phyloP scores from a whole-genome alignment of 2,113 vertebrate genomes.

The Sturnus vulgaris region DNA sequence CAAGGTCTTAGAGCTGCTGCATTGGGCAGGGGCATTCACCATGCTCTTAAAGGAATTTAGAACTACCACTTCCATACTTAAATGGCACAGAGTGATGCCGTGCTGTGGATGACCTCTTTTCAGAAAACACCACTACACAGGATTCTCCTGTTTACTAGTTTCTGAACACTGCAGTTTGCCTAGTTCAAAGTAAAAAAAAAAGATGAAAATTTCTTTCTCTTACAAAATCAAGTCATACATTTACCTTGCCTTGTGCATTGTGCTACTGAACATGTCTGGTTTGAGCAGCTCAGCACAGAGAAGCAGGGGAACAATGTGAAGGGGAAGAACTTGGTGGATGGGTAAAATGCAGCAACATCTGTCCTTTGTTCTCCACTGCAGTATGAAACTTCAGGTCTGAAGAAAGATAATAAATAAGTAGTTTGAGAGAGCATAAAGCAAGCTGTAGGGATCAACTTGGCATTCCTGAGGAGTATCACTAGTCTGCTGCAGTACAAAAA shows the following conservation, averaged over 20 bases:
- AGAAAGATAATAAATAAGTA: not conserved
- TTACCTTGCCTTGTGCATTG: not conserved
- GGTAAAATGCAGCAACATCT: not conserved
- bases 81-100: not conserved
- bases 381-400: not conserved
- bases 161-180: not conserved
- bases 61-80: not conserved
- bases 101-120: not conserved
- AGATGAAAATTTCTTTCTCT: not conserved
- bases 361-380: not conserved
- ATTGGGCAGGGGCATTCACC: not conserved
- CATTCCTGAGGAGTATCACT: not conserved
- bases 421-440: not conserved
- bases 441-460: not conserved
- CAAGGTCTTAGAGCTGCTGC: not conserved
- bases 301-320: not conserved
- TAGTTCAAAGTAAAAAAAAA: not conserved
- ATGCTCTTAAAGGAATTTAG: not conserved
- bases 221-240: not conserved
- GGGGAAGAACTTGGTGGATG: not conserved
- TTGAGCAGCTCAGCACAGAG: not conserved
- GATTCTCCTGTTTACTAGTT: not conserved
- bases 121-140: not conserved
- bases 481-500: not conserved
- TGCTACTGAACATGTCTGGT: accelerated